Evolutionary conservation across 1,140 invertebrate genomes (phyloP).

Genomic region (Penaeus chinensis): DNA sequence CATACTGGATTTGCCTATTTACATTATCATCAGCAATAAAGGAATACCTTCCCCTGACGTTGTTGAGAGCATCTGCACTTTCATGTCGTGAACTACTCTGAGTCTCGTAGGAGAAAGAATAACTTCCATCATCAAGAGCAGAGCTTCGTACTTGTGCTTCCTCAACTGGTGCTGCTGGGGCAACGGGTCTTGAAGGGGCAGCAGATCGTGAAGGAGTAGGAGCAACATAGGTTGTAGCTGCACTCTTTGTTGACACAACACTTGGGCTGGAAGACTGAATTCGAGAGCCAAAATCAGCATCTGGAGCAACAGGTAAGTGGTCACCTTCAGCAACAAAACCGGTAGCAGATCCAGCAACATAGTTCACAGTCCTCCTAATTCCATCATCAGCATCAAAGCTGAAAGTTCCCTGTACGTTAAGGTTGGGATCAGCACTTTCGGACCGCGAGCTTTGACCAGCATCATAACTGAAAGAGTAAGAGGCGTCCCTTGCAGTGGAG

Average conservation of each 20-base stretch:
- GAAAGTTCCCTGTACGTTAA: constrained; percentile 66
- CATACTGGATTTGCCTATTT: constrained; percentile 27
- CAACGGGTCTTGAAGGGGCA: too few relatives aligned
- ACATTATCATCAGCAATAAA: constrained; percentile 35
- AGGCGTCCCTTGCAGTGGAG: constrained; percentile 19
- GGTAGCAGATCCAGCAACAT: constrained; percentile 65
- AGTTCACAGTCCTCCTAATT: constrained; percentile 66
- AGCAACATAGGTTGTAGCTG: too few relatives aligned
- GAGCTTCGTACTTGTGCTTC: constrained; percentile 9
- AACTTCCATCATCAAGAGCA: constrained; percentile 28
- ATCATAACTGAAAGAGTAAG: constrained; percentile 54
- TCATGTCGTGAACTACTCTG: constrained; percentile 30
- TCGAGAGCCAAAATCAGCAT: background rate
- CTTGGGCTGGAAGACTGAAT: background rate
- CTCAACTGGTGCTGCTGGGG: background rate
- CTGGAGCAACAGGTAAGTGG: constrained; percentile 36
- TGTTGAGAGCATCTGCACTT: constrained; percentile 29
- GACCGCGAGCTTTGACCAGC: constrained; percentile 60
- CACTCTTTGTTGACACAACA: too few relatives aligned
- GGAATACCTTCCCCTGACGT: constrained; percentile 38
- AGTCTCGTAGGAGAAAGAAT: constrained; percentile 23
- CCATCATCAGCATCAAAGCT: constrained; percentile 67
- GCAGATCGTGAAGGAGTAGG: too few relatives aligned
- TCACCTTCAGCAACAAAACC: constrained; percentile 44
- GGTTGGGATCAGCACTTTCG: constrained; percentile 62